These are phyloP conservation scores for Rhombomys opimus DNA, from an alignment of 2,113 vertebrate species.

Conservation along the genomic window DNA sequence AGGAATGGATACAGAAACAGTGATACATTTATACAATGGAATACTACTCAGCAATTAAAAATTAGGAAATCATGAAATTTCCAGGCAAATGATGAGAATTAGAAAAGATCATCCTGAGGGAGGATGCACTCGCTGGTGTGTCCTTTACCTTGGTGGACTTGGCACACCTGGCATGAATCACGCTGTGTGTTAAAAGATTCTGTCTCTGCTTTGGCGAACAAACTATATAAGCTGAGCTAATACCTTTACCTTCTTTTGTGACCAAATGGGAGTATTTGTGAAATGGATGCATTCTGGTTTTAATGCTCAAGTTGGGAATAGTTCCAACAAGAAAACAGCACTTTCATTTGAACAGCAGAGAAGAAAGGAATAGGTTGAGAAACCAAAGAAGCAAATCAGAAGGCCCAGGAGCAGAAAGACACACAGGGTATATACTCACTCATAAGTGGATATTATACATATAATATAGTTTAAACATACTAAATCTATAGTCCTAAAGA, in stretches of 20 bases:
- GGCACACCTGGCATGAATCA: not conserved
- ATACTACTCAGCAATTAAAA: too few relatives aligned
- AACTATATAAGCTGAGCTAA: not conserved
- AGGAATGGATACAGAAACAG: too few relatives aligned
- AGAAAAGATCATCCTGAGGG: too few relatives aligned
- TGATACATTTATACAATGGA: too few relatives aligned
- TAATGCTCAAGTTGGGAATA: not conserved
- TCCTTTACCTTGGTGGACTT: not conserved
- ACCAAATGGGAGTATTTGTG: not conserved
- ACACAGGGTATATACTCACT: too few relatives aligned
- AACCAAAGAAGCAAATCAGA: conserved; percentile 10
- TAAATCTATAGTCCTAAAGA: too few relatives aligned
- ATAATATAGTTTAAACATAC: too few relatives aligned
- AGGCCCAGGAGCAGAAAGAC: not conserved
- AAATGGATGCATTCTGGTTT: not conserved
- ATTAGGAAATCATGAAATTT: too few relatives aligned
- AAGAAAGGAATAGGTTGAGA: not conserved
- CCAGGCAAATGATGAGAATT: too few relatives aligned
- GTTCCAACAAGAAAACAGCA: not conserved
- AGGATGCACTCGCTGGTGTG: not conserved
- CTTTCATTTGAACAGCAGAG: not conserved
- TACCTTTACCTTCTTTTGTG: not conserved
- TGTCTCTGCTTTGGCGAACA: not conserved
- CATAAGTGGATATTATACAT: too few relatives aligned
- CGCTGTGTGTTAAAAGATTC: not conserved